phyloP scores from a whole-genome alignment of 2,113 vertebrate species.

The Agapornis roseicollis region DNA sequence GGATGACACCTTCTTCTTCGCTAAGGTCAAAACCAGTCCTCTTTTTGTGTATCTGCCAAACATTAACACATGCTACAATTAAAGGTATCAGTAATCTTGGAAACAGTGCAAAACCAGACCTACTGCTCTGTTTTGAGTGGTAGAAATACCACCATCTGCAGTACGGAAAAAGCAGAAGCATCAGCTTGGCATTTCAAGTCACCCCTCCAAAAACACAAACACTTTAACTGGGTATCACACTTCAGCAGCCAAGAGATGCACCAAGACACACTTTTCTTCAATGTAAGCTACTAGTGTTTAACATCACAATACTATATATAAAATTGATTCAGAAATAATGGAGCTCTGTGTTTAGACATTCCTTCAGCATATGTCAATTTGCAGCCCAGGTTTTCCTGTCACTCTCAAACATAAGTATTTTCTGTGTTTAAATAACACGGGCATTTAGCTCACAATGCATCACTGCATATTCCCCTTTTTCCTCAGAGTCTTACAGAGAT shows the following conservation, averaged over 20 bases:
- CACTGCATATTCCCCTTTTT: not conserved
- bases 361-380: not conserved
- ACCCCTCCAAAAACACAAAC: not conserved
- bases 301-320: not conserved
- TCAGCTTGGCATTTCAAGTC: not conserved
- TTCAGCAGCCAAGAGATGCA: not conserved
- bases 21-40: not conserved
- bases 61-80: not conserved
- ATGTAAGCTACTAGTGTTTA: not conserved
- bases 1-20: not conserved
- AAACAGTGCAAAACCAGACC: not conserved
- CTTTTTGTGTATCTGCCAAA: not conserved
- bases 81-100: not conserved
- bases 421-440: not conserved
- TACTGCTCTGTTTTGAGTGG: not conserved
- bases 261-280: not conserved
- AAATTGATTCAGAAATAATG: not conserved
- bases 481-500: not conserved
- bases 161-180: not conserved
- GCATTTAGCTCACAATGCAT: not conserved
- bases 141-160: not conserved
- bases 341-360: not conserved
- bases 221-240: not conserved
- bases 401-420: not conserved
- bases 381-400: not conserved